Evolutionary conservation across 2,797 vertebrate species (phyloP).

Genomic region (Caiman crocodilus): DNA sequence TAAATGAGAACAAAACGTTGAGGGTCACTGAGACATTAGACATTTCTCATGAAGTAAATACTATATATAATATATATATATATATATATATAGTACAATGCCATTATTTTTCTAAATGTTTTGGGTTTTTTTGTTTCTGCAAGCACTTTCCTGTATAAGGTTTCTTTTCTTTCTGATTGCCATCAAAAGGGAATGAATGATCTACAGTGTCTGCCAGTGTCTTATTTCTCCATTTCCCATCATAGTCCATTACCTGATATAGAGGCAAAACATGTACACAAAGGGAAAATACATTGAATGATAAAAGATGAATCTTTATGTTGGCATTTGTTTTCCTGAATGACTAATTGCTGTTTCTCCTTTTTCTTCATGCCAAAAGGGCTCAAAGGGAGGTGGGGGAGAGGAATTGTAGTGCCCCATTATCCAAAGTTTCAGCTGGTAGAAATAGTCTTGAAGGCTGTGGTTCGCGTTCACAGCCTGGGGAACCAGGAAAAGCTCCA

Average conservation of each 20-base stretch:
- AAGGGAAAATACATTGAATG: slow-evolving; percentile 71
- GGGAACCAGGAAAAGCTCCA: neutral
- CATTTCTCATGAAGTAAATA: slow-evolving; percentile 57
- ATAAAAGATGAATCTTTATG: slow-evolving; percentile 39
- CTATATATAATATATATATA: slow-evolving; percentile 19
- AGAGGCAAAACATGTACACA: slow-evolving; percentile 68
- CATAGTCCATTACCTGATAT: slow-evolving; percentile 63
- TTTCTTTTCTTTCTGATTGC: slow-evolving; percentile 67
- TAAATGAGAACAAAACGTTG: slow-evolving; percentile 39
- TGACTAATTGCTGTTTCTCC: too few species aligned
- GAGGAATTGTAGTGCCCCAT: neutral
- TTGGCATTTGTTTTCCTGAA: slow-evolving; percentile 45
- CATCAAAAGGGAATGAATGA: slow-evolving; percentile 56
- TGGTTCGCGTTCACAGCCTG: neutral
- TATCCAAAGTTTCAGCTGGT: neutral
- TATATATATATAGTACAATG: slow-evolving; percentile 8
- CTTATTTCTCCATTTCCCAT: slow-evolving; percentile 64
- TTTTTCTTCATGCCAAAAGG: neutral
- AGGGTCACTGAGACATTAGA: slow-evolving; percentile 44
- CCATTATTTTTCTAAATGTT: slow-evolving; percentile 68
- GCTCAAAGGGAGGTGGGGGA: neutral
- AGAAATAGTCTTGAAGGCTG: neutral
- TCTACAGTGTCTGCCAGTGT: slow-evolving; percentile 14
- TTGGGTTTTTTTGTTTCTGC: slow-evolving; percentile 24
- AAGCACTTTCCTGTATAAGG: slow-evolving; percentile 74